Conservation (phyloP, 1,140 invertebrate genomes). For the Sycophaga agraensis region DNA sequence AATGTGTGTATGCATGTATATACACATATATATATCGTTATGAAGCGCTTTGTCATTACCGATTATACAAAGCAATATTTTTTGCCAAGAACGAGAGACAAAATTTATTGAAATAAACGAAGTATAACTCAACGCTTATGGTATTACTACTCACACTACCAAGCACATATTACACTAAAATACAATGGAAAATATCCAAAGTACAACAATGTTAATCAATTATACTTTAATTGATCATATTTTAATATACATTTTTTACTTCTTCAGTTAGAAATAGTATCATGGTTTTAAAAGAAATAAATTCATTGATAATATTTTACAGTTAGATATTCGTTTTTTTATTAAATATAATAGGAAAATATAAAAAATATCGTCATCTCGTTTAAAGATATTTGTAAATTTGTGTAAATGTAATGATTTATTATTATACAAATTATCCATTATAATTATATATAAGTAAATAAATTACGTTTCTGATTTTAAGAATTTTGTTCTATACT, state of each 20-base stretch:
- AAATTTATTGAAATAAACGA: constrained; percentile 13
- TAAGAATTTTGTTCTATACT: no score
- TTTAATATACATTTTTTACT: not conserved
- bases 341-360: not conserved
- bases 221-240: not conserved
- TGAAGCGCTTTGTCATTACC: constrained; percentile 12
- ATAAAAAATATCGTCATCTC: constrained; percentile 37
- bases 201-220: constrained; percentile 10
- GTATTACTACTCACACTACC: constrained; percentile 5
- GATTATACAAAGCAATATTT: constrained; percentile 22
- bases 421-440: constrained; percentile 39
- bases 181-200: not conserved
- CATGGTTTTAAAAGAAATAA: not conserved
- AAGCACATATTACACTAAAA: not conserved
- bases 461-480: constrained; percentile 48
- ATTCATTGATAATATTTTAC: constrained; percentile 14
- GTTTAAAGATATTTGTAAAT: constrained; percentile 53
- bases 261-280: not conserved
- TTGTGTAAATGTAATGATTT: constrained; percentile 53
- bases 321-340: not conserved
- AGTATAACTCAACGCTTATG: constrained; percentile 2
- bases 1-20: no score
- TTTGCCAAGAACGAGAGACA: constrained; percentile 19
- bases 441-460: constrained; percentile 20
- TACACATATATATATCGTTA: no score